Conservation (phyloP, 1,140 invertebrate genomes). For the Copidosoma floridanum region DNA sequence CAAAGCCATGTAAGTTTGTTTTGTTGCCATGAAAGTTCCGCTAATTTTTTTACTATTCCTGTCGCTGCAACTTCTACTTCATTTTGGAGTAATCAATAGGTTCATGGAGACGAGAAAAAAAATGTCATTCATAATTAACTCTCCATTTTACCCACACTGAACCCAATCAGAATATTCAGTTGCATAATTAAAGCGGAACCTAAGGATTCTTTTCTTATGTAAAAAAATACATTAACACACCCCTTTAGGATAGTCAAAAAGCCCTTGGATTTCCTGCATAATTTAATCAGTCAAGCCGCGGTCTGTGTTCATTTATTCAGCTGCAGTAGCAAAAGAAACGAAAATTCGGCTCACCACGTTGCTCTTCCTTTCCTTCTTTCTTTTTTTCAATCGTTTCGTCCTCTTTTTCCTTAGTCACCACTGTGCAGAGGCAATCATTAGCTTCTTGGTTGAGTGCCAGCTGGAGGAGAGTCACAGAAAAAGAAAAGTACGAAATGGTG, state of each 20-base stretch:
- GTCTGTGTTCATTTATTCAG: not conserved
- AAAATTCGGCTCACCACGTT: constrained; percentile 10
- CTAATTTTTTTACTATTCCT: not conserved
- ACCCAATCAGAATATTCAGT: no score
- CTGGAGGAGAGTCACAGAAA: no score
- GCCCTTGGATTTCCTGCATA: no score
- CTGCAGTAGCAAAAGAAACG: no score
- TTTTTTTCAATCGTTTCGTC: not conserved
- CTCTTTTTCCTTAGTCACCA: not conserved
- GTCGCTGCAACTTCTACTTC: no score
- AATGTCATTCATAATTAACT: no score
- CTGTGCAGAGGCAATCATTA: constrained; percentile 38
- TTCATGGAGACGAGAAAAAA: no score
- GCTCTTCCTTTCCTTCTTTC: not conserved
- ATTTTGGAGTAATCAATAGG: no score
- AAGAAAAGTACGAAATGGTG: no score
- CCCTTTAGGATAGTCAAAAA: constrained; percentile 1
- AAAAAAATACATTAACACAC: constrained; percentile 21
- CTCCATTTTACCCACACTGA: no score
- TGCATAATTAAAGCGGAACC: no score
- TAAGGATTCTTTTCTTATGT: not conserved
- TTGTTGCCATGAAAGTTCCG: not conserved
- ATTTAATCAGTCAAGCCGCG: constrained; percentile 9
- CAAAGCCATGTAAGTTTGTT: no score
- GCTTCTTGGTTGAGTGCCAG: constrained; percentile 49